Conservation (phyloP, 2,797 vertebrate species). For the Mustela erminea region DNA sequence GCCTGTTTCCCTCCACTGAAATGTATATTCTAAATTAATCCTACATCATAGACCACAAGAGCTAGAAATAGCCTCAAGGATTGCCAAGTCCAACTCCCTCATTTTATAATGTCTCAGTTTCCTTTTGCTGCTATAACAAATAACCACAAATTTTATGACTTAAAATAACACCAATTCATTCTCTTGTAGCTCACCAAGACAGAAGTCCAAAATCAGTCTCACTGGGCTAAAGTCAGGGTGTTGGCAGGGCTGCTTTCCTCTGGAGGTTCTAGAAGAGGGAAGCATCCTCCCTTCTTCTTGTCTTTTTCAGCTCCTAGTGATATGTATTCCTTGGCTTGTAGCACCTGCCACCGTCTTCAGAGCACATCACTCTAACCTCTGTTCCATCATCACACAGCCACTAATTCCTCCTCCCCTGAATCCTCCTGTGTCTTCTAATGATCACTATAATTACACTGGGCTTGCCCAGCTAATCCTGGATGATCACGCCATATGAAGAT, state of each 20-base stretch:
- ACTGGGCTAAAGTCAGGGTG: background rate
- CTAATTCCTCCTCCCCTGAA: background rate
- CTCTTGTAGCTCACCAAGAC: background rate
- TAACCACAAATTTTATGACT: background rate
- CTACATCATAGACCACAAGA: background rate
- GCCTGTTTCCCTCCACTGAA: background rate
- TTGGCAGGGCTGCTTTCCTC: background rate
- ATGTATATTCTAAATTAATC: background rate
- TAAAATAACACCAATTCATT: background rate
- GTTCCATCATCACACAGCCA: background rate
- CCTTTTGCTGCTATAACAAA: background rate
- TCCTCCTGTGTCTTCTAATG: background rate
- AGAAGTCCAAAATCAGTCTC: background rate
- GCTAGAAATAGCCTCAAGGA: background rate
- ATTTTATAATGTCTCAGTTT: conserved; percentile 25
- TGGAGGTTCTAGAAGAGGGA: background rate
- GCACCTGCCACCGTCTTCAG: background rate
- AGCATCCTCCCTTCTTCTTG: background rate
- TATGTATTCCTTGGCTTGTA: background rate
- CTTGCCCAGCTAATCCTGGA: background rate
- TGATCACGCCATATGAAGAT: background rate
- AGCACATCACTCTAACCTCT: background rate
- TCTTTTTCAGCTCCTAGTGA: background rate
- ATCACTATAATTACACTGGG: background rate
- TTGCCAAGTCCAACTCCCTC: background rate